These are phyloP conservation scores for Pelodytes ibericus DNA, from an alignment of 2,797 vertebrate genomes.

Conservation along the genomic window DNA sequence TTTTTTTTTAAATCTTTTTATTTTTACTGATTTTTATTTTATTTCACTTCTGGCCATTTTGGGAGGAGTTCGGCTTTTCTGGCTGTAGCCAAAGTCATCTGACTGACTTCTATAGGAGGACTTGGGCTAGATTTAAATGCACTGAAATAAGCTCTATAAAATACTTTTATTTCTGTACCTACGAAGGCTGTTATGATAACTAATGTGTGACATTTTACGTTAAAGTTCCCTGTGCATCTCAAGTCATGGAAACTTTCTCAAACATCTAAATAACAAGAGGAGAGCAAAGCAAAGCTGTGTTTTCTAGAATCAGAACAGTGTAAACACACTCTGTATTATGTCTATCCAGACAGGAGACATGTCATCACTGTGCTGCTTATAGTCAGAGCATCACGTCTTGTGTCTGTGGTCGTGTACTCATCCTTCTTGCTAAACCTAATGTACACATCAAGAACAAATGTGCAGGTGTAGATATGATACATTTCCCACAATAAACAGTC, in stretches of 20 bases:
- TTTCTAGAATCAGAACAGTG: background rate
- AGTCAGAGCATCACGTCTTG: slow-evolving; percentile 1
- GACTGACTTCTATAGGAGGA: too few species aligned
- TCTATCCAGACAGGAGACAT: slow-evolving; percentile 7
- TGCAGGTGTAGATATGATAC: slow-evolving; percentile 7
- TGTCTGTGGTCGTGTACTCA: slow-evolving; percentile 4
- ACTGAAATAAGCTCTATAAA: background rate
- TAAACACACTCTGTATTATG: slow-evolving; percentile 25
- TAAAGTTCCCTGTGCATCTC: background rate
- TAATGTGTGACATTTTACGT: background rate
- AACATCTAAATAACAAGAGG: background rate
- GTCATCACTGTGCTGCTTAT: slow-evolving; percentile 3
- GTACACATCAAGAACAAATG: slow-evolving; percentile 22
- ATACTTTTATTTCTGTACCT: background rate
- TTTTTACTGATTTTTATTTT: too few species aligned
- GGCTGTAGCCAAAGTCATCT: too few species aligned
- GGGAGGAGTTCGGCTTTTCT: too few species aligned
- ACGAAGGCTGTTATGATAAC: background rate
- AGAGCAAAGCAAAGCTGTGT: slow-evolving; percentile 10
- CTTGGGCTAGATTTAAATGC: too few species aligned
- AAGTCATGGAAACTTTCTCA: background rate
- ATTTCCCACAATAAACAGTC: slow-evolving; percentile 5
- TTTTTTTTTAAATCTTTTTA: too few species aligned
- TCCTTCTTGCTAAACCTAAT: slow-evolving; percentile 6
- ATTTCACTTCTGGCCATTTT: too few species aligned